Evolutionary conservation across 1,140 invertebrate genomes (phyloP).

Genomic region (Eurosta solidaginis): DNA sequence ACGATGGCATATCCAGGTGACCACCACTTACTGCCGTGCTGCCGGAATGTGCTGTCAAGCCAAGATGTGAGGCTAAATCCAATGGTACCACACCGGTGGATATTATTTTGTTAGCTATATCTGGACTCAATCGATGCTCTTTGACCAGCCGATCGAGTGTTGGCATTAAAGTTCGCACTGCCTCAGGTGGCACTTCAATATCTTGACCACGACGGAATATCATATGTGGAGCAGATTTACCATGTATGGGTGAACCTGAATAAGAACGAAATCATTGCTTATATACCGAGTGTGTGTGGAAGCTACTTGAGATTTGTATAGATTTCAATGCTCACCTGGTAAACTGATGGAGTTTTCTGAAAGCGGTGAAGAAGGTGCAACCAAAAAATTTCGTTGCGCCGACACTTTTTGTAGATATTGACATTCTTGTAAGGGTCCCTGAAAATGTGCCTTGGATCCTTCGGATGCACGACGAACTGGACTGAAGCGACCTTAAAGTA

Average conservation of each 20-base stretch:
- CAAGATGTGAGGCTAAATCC: conserved; percentile 57
- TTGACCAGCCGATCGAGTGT: conserved; percentile 57
- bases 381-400: conserved; percentile 61
- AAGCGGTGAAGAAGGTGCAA: conserved; percentile 62
- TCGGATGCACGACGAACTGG: conserved; percentile 86
- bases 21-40: conserved; percentile 46
- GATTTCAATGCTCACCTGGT: conserved; percentile 54
- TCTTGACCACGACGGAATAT: conserved; percentile 48
- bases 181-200: conserved; percentile 55
- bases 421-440: conserved; percentile 73
- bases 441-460: conserved; percentile 56
- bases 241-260: conserved; percentile 73
- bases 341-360: conserved; percentile 61
- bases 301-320: too few species aligned
- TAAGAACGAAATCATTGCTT: not conserved
- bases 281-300: not conserved
- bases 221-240: conserved; percentile 45
- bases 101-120: conserved; percentile 58
- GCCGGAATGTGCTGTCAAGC: conserved; percentile 51
- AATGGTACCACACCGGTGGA: conserved; percentile 60
- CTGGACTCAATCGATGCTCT: conserved; percentile 58
- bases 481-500: conserved; percentile 70
- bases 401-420: conserved; percentile 69
- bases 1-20: conserved; percentile 45
- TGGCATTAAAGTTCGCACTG: conserved; percentile 55